Percentiles rank a stretch among this genome's conserved stretches.
phyloP scores from a whole-genome alignment of 2,888 invertebrate genomes.

The Acleris cristana region DNA sequence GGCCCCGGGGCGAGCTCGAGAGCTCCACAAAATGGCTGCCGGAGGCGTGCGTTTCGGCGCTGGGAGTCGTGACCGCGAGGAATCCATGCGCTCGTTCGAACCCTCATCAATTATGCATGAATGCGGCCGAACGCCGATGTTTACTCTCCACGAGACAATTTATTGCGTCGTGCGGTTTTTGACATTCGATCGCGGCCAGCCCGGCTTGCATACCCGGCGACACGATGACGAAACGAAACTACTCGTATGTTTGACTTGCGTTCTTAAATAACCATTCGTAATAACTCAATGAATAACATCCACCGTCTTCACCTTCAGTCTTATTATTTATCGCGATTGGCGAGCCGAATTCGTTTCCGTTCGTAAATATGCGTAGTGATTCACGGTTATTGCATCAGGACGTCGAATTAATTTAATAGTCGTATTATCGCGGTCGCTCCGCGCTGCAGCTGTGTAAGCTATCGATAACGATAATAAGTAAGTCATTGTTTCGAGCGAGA shows the following conservation, averaged over 20 bases:
- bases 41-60: slow-evolving; percentile 64
- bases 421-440: slow-evolving; percentile 51
- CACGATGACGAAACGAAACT: slow-evolving; percentile 70
- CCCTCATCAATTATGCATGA: slow-evolving; percentile 83
- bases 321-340: slow-evolving; percentile 41
- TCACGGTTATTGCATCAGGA: slow-evolving; percentile 62
- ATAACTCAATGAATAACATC: slow-evolving; percentile 22
- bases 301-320: slow-evolving; percentile 32
- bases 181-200: slow-evolving; percentile 73
- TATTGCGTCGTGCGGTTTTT: slow-evolving; percentile 81
- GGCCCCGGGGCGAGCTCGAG: slow-evolving; percentile 26
- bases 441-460: slow-evolving; percentile 67
- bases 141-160: slow-evolving; percentile 81
- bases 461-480: slow-evolving; percentile 65
- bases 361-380: slow-evolving; percentile 52
- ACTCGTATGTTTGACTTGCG: slow-evolving; percentile 42
- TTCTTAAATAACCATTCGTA: slow-evolving; percentile 49
- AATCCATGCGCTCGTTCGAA: slow-evolving; percentile 77
- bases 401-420: slow-evolving; percentile 64
- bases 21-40: slow-evolving; percentile 80
- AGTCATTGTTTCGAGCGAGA: slow-evolving; percentile 62
- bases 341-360: slow-evolving; percentile 43
- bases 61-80: slow-evolving; percentile 78
- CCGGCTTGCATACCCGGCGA: slow-evolving; percentile 45
- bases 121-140: slow-evolving; percentile 80